These are phyloP conservation scores for Microcebus ravelobensis DNA, from an alignment of 2,113 vertebrate genomes.

Conservation along the genomic window DNA sequence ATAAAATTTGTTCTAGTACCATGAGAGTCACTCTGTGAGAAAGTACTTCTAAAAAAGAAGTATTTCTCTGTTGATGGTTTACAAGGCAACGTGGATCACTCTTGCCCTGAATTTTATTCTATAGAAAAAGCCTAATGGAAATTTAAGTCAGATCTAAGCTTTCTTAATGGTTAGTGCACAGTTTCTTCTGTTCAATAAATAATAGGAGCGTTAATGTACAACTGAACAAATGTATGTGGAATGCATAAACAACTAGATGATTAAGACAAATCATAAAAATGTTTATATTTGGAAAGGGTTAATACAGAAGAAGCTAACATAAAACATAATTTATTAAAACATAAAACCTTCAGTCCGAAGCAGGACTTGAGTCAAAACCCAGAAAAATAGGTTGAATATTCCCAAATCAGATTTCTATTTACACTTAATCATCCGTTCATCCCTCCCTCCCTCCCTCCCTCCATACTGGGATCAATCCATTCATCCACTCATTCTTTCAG, in stretches of 20 bases:
- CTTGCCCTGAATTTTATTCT: neutral
- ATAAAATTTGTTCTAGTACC: neutral
- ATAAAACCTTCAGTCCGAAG: neutral
- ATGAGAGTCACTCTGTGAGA: neutral
- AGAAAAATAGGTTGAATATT: neutral
- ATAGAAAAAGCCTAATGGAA: neutral
- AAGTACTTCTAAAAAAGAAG: neutral
- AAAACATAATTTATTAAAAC: neutral
- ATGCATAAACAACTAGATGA: neutral
- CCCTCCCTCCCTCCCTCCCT: neutral
- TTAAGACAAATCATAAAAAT: neutral
- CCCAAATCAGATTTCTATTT: neutral
- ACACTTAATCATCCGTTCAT: neutral
- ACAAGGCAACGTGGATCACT: neutral
- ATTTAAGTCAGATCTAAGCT: neutral
- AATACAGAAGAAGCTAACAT: neutral
- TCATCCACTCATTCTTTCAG: neutral
- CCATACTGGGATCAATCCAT: too few species aligned
- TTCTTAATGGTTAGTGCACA: neutral
- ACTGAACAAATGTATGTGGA: neutral
- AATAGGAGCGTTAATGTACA: accelerated
- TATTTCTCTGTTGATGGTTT: neutral
- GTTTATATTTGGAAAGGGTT: neutral
- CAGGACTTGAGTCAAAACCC: neutral
- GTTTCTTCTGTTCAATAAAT: neutral